These are phyloP conservation scores for Xenops minutus DNA, from an alignment of 2,797 vertebrate genomes.

Conservation along the genomic window DNA sequence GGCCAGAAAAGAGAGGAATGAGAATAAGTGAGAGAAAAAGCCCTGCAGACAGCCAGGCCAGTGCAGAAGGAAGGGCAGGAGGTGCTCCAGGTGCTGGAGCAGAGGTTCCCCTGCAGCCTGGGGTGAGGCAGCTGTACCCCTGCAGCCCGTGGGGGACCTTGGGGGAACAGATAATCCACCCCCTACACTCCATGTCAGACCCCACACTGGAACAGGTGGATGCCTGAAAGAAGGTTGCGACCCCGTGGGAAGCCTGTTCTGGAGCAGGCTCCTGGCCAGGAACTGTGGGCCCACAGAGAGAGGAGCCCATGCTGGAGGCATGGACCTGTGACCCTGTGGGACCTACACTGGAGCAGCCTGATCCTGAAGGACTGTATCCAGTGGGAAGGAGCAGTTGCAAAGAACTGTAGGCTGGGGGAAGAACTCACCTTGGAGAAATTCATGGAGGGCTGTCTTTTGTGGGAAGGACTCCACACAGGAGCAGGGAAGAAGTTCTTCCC, in stretches of 20 bases:
- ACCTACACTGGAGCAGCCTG: neutral
- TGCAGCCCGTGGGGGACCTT: neutral
- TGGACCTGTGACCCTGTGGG: neutral
- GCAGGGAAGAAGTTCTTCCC: neutral
- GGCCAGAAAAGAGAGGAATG: neutral
- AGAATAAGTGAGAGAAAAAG: neutral
- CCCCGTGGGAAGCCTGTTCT: fast-evolving
- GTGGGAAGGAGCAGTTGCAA: neutral
- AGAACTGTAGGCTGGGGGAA: neutral
- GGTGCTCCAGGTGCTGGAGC: neutral
- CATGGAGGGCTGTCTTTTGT: neutral
- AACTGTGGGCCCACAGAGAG: neutral
- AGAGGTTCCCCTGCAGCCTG: neutral
- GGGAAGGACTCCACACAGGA: neutral
- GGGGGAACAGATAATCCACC: neutral
- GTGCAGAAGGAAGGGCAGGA: neutral
- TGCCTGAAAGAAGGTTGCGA: neutral
- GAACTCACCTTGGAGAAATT: fast-evolving
- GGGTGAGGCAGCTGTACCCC: neutral
- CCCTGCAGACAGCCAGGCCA: neutral
- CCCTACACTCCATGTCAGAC: neutral
- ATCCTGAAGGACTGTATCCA: neutral
- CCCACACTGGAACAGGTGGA: neutral
- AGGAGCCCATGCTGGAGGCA: neutral
- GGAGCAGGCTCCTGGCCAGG: neutral